These are phyloP conservation scores for Gortyna flavago DNA, from an alignment of 2,888 invertebrate species.

Conservation along the genomic window DNA sequence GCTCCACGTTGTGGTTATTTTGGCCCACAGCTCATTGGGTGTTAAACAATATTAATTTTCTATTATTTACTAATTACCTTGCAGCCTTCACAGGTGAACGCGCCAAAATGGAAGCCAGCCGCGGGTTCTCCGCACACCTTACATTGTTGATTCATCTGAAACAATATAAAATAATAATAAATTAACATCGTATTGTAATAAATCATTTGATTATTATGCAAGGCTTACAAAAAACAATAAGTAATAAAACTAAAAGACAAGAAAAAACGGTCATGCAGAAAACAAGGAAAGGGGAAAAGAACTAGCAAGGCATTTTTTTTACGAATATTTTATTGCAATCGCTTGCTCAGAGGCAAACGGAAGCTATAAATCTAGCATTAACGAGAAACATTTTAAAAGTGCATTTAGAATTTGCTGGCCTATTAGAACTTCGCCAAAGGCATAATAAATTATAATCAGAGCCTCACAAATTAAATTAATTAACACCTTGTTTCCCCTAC, in stretches of 20 bases:
- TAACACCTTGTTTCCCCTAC: slow-evolving; percentile 13
- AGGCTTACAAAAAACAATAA: neutral
- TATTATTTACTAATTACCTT: slow-evolving; percentile 91
- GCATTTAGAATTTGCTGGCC: neutral
- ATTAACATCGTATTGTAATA: neutral
- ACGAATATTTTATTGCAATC: neutral
- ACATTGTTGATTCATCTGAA: slow-evolving; percentile 98
- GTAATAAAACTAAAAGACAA: neutral
- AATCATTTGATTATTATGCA: neutral
- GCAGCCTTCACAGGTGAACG: slow-evolving; percentile 98
- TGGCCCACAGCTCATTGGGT: neutral
- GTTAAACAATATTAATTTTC: neutral
- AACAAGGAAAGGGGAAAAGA: neutral
- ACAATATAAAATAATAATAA: slow-evolving; percentile 65
- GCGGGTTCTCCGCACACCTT: slow-evolving; percentile 98
- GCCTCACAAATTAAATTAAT: slow-evolving; percentile 27
- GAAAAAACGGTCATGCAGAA: neutral
- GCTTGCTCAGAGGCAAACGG: neutral
- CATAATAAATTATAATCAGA: neutral
- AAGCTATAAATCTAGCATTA: neutral
- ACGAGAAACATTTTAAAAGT: neutral
- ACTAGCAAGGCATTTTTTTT: neutral
- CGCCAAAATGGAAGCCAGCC: slow-evolving; percentile 98
- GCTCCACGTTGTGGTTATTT: neutral
- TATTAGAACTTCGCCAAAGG: neutral